Evolutionary conservation across 2,113 vertebrate species (phyloP), one percentile per base, ranked within the genome.

Genomic region (Erythrocercus mccallii): DNA sequence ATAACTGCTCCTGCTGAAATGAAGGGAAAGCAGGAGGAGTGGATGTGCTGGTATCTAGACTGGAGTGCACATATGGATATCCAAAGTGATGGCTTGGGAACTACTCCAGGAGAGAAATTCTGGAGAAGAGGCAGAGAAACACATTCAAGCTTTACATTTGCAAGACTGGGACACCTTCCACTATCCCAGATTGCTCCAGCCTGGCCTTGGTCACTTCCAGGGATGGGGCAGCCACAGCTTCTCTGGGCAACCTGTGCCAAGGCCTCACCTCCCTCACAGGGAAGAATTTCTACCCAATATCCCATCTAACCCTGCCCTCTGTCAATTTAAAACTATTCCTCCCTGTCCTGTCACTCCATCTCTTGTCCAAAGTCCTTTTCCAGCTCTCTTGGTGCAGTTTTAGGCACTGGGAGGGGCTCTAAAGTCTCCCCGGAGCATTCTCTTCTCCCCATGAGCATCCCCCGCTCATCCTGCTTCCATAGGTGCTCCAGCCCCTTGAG

Each of bases 91-190:
- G 45, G 21, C 35, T 64, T 8, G 8, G 58, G 28, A 71, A 35
- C 13, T 12, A 3, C n/a, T 14, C 0, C 1, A 4, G 0, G 45
- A n/a, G 30, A n/a, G 4, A 5, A 27, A 40, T 3, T 61, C 22
- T n/a, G 68, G 13, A 48, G 62, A 27, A 53, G 54, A 61, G 37
- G 31, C 6, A 35, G 16, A 30, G 10, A 20, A 5, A 15, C 30
- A 4, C 9, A 1, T 17, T 28, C 23, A n/a, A 31, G 15, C 3
- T 50, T 54, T 15, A 22, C 31, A 4, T 25, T 12, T 28, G 20
- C 17, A 21, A 28, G 15, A 22, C 21, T 48, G 42, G n/a, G 54
- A 31, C 71, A 70, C 22, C 18, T 77, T 54, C 15, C 35, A 28
- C 48, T 20, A 10, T 11, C 7, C 56, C 64, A 56, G 18, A 30